phyloP scores from a whole-genome alignment of 1,140 invertebrate species.

The Anastrepha obliqua region DNA sequence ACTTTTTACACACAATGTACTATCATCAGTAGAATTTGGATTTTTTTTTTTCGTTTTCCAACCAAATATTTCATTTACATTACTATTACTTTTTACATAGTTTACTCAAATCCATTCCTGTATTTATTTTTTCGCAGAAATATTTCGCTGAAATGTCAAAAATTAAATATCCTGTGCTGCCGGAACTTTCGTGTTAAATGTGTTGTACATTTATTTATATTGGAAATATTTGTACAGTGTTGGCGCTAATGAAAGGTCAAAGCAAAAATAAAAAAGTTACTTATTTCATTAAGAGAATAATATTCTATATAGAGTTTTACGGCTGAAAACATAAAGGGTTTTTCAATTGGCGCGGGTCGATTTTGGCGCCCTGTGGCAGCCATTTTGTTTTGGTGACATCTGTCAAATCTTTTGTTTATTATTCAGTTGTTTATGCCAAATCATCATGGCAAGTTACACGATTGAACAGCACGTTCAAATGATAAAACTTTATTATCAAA shows the following conservation, averaged over 20 bases:
- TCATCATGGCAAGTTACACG: too few relatives aligned
- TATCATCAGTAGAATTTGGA: too few relatives aligned
- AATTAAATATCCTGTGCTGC: constrained; percentile 51
- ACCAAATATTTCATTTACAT: background rate
- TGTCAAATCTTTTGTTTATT: too few relatives aligned
- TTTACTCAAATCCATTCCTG: background rate
- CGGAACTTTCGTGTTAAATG: background rate
- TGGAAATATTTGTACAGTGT: constrained; percentile 32
- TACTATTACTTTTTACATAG: constrained; percentile 17
- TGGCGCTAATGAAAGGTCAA: background rate
- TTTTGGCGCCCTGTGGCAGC: too few relatives aligned
- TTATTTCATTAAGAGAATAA: too few relatives aligned
- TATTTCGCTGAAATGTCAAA: constrained; percentile 49
- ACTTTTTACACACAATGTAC: background rate
- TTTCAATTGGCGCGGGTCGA: too few relatives aligned
- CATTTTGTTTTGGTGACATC: too few relatives aligned
- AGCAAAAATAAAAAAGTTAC: constrained; percentile 1
- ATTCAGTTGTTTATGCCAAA: too few relatives aligned
- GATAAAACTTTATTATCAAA: too few relatives aligned
- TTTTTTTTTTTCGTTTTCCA: background rate
- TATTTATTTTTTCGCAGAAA: background rate
- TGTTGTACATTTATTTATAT: constrained; percentile 21
- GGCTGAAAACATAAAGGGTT: too few relatives aligned
- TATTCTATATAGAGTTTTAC: too few relatives aligned
- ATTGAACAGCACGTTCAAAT: too few relatives aligned